These are phyloP conservation scores for Ranitomeya imitator DNA, from an alignment of 2,113 vertebrate species.

Conservation along the genomic window DNA sequence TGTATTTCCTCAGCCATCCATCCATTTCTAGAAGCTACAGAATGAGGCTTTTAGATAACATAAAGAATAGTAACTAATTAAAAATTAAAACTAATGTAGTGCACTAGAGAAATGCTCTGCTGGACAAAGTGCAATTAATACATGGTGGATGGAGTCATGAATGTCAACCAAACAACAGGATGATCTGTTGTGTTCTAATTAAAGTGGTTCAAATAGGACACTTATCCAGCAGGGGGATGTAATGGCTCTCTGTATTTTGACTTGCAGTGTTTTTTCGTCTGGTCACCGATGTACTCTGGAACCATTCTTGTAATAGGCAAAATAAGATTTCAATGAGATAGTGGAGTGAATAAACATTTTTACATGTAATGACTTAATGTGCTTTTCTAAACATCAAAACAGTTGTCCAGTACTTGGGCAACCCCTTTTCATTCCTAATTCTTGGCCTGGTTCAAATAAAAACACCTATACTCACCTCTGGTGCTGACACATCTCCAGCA, in stretches of 20 bases:
- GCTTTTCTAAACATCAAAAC: neutral
- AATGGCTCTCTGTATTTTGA: neutral
- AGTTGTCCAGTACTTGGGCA: too few relatives aligned
- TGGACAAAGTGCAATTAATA: neutral
- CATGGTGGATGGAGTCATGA: neutral
- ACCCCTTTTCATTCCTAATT: too few relatives aligned
- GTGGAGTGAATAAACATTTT: neutral
- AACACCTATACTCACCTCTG: too few relatives aligned
- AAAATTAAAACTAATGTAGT: slow-evolving; percentile 15
- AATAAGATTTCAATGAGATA: neutral
- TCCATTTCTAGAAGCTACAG: neutral
- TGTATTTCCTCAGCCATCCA: neutral
- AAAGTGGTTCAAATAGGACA: neutral
- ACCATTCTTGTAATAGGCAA: neutral
- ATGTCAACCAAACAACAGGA: neutral
- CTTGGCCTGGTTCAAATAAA: too few relatives aligned
- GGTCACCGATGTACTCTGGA: neutral
- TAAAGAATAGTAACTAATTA: neutral
- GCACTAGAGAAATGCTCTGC: neutral
- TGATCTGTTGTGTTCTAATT: neutral
- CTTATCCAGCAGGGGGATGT: neutral
- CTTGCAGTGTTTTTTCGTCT: neutral
- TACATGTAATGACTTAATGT: neutral
- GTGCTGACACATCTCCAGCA: too few relatives aligned
- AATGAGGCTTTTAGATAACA: neutral